Percentiles rank a stretch among this genome's conserved stretches.
phyloP scores from a whole-genome alignment of 2,888 invertebrate genomes.

The Plebejus melissa region DNA sequence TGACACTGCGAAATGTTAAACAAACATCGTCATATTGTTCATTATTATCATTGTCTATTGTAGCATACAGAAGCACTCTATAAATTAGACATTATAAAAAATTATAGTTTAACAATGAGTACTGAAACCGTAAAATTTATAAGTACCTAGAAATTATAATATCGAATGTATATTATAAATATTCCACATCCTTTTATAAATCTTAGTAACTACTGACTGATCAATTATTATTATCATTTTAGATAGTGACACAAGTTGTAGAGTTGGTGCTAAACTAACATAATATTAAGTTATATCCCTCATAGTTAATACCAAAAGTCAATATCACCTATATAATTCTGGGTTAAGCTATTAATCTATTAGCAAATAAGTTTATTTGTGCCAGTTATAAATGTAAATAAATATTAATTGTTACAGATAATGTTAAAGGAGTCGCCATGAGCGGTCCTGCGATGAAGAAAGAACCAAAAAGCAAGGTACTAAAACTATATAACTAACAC shows the following conservation, averaged over 20 bases:
- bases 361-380: not conserved
- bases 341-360: not conserved
- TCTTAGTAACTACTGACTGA: too few relatives aligned
- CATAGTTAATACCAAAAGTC: not conserved
- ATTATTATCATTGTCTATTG: not conserved
- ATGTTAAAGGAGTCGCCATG: not conserved
- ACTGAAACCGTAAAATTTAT: not conserved
- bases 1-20: not conserved
- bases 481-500: not conserved
- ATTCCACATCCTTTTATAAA: too few relatives aligned
- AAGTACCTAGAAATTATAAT: too few relatives aligned
- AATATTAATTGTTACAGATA: slow-evolving; percentile 1
- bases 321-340: not conserved
- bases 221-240: not conserved
- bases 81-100: not conserved
- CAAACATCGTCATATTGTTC: not conserved
- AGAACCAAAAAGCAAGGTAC: not conserved
- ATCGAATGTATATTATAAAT: too few relatives aligned
- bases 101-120: not conserved
- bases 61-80: not conserved
- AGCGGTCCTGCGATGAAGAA: slow-evolving; percentile 5
- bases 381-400: slow-evolving; percentile 13
- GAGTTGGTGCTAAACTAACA: not conserved
- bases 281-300: not conserved
- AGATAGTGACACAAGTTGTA: not conserved